Conservation (phyloP, 2,113 vertebrate species). For the Chrysochloris asiatica region DNA sequence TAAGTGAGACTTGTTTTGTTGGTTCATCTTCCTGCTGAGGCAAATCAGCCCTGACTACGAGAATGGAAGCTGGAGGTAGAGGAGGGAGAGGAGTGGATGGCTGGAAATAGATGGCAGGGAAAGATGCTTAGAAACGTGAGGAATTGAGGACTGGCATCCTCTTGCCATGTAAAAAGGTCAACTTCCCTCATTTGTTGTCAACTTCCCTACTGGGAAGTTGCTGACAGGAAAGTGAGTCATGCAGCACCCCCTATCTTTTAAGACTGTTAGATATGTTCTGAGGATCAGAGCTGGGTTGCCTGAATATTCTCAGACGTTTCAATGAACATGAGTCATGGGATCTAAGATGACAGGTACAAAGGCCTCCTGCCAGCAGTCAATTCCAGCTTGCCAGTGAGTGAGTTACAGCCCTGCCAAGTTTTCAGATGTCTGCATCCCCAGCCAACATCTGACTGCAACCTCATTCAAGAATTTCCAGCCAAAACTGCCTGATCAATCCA, state of each 20-base stretch:
- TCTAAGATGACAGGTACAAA: not conserved
- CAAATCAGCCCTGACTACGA: not conserved
- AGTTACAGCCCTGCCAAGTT: not conserved
- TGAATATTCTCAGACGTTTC: conserved; percentile 20
- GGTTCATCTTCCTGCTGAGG: not conserved
- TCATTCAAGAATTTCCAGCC: not conserved
- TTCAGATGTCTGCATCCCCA: not conserved
- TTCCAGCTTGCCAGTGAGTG: not conserved
- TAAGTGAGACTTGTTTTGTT: not conserved
- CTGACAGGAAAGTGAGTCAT: conserved; percentile 6
- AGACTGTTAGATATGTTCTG: not conserved
- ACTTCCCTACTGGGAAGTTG: not conserved
- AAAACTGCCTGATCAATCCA: not conserved
- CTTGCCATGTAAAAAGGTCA: not conserved
- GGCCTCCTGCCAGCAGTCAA: not conserved
- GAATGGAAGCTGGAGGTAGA: not conserved
- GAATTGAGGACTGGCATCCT: not conserved
- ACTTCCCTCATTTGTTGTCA: not conserved
- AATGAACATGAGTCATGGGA: conserved; percentile 22
- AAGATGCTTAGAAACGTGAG: not conserved
- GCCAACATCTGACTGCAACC: not conserved
- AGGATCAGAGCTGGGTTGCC: not conserved
- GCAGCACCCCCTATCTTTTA: not conserved
- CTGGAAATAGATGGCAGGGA: not conserved
- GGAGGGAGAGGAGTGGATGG: not conserved